Evolutionary conservation across 2,888 invertebrate species (phyloP).

Genomic region (Pandemis cinnamomeana): DNA sequence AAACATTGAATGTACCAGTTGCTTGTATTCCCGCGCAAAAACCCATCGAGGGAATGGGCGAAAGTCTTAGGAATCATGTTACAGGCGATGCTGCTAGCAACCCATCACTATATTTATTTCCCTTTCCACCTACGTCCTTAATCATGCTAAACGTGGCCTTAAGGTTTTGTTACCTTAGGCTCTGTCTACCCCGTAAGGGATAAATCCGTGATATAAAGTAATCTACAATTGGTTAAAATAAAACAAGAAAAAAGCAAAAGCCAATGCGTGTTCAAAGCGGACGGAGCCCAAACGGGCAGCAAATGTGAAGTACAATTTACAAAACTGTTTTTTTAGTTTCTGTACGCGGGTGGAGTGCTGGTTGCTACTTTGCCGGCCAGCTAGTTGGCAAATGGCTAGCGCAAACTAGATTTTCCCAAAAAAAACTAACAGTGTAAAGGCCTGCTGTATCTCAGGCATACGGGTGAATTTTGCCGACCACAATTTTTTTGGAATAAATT

Average conservation of each 20-base stretch:
- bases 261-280: constrained; percentile 15
- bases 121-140: too few relatives aligned
- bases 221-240: not conserved
- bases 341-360: not conserved
- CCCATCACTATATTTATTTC: too few relatives aligned
- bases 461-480: too few relatives aligned
- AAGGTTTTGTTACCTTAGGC: too few relatives aligned
- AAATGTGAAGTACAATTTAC: constrained; percentile 13
- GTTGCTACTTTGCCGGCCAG: constrained; percentile 16
- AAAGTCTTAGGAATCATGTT: too few relatives aligned
- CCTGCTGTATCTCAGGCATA: not conserved
- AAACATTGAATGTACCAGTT: too few relatives aligned
- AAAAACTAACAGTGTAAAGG: not conserved
- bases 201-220: not conserved
- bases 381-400: not conserved
- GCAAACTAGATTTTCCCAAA: not conserved
- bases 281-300: not conserved
- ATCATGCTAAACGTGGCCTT: too few relatives aligned
- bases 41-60: too few relatives aligned
- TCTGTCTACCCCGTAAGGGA: too few relatives aligned
- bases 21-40: too few relatives aligned
- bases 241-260: not conserved
- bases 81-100: too few relatives aligned
- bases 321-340: constrained; percentile 15
- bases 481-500: too few relatives aligned